A percentile compares a stretch with the other conserved stretches of the same genome.
Evolutionary conservation across 2,888 invertebrate genomes (phyloP).

Genomic region (Meteorus cinctellus): DNA sequence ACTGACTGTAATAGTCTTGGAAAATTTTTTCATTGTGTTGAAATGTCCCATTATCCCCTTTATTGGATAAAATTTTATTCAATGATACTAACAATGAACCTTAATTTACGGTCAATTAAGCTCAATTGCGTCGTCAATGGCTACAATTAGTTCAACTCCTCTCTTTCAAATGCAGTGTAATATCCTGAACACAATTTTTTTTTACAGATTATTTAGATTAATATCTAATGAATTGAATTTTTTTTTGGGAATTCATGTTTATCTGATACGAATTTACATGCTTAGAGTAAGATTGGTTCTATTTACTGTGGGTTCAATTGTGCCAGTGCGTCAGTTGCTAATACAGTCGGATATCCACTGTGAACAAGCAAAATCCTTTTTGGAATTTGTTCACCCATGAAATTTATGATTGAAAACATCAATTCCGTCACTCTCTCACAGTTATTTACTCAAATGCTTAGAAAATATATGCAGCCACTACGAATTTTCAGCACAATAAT

Average conservation of each 20-base stretch:
- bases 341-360: too few species aligned
- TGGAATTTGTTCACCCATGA: not conserved
- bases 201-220: not conserved
- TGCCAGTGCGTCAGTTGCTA: too few species aligned
- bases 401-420: not conserved
- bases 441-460: too few species aligned
- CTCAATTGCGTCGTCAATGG: not conserved
- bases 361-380: not conserved
- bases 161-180: not conserved
- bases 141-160: not conserved
- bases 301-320: too few species aligned
- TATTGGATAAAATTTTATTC: conserved; percentile 19
- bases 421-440: too few species aligned
- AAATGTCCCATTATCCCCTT: not conserved
- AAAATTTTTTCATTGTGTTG: conserved; percentile 1
- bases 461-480: too few species aligned
- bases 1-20: not conserved
- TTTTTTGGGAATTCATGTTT: too few species aligned
- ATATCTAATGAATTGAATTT: not conserved
- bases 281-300: too few species aligned
- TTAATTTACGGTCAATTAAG: not conserved
- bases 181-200: not conserved
- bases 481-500: too few species aligned
- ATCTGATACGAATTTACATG: too few species aligned
- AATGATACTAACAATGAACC: not conserved